Evolutionary conservation across 2,888 invertebrate genomes (phyloP).

Genomic region (Scaeva pyrastri): DNA sequence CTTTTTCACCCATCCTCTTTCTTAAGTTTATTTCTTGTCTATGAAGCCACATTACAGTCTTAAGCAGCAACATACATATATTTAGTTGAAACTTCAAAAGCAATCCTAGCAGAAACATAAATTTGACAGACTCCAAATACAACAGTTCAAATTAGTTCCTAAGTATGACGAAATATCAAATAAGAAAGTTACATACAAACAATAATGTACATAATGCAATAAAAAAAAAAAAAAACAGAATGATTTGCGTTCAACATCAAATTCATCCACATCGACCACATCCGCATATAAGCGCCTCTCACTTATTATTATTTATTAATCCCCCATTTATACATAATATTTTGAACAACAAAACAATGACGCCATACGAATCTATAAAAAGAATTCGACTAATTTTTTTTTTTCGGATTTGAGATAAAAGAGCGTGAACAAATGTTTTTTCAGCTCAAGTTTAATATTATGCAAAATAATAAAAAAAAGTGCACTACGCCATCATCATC

Average conservation of each 20-base stretch:
- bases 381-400: constrained; percentile 44
- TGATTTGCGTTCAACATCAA: constrained; percentile 7
- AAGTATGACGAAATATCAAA: no score
- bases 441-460: constrained; percentile 63
- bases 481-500: constrained; percentile 13
- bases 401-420: constrained; percentile 64
- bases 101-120: no score
- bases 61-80: no score
- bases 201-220: not conserved
- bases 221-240: not conserved
- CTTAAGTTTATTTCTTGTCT: no score
- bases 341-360: constrained; percentile 44
- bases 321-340: constrained; percentile 33
- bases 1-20: no score
- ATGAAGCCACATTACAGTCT: no score
- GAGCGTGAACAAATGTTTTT: constrained; percentile 16
- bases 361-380: constrained; percentile 58
- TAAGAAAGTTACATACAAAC: no score
- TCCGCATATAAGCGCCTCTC: constrained; percentile 29
- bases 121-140: no score
- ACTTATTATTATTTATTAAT: not conserved
- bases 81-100: no score
- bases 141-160: no score
- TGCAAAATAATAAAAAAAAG: constrained; percentile 1
- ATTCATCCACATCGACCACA: not conserved